Conservation (phyloP, 1,140 invertebrate genomes). For the Oedothorax gibbosus region DNA sequence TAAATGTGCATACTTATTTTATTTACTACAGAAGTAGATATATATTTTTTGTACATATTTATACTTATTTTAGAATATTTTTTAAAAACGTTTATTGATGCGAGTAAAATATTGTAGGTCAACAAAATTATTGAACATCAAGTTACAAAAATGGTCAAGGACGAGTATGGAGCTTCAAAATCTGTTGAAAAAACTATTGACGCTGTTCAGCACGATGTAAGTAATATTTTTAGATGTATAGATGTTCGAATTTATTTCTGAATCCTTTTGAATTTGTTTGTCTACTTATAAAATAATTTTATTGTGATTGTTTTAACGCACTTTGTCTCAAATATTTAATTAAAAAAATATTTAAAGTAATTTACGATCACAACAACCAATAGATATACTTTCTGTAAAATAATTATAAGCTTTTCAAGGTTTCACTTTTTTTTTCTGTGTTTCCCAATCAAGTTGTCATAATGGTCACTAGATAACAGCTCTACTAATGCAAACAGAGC, state of each 20-base stretch:
- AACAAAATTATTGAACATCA: constrained; percentile 75
- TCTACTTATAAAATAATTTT: neutral
- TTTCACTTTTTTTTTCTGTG: no score
- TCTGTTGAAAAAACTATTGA: constrained; percentile 75
- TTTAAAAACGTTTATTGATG: neutral
- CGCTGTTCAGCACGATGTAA: constrained; percentile 76
- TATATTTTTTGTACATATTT: neutral
- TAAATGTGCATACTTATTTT: constrained; percentile 9
- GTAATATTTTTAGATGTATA: constrained; percentile 54
- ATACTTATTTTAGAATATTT: neutral
- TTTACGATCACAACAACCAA: no score
- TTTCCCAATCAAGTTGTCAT: no score
- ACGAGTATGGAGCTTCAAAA: constrained; percentile 76
- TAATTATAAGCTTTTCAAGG: no score
- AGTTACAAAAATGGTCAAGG: constrained; percentile 76
- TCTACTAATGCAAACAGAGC: no score
- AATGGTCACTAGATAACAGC: no score
- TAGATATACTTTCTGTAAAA: no score
- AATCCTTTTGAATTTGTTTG: neutral
- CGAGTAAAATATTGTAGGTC: constrained; percentile 66
- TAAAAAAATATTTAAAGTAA: no score
- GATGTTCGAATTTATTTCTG: neutral
- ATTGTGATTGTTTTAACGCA: neutral
- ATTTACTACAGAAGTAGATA: neutral
- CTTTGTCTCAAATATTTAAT: no score